Evolutionary conservation across 2,888 invertebrate species (phyloP).

Genomic region (Sinentomon sp.): DNA sequence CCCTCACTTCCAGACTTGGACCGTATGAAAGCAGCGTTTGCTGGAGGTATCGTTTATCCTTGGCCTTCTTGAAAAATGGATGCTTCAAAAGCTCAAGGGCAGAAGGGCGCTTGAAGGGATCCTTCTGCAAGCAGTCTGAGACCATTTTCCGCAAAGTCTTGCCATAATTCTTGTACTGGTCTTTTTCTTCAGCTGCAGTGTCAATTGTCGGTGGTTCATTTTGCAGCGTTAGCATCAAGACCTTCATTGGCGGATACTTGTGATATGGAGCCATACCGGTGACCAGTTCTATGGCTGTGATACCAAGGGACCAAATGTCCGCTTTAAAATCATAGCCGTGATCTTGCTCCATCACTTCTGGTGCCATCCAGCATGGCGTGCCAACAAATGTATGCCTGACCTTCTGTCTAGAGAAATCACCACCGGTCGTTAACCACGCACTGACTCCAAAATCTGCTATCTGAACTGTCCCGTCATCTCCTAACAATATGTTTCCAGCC

Average conservation of each 20-base stretch:
- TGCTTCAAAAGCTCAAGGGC: conserved; percentile 87
- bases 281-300: conserved; percentile 95
- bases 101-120: conserved; percentile 60
- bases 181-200: conserved; percentile 79
- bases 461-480: conserved; percentile 87
- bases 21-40: conserved; percentile 60
- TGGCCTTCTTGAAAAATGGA: conserved; percentile 92
- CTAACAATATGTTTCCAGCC: conserved; percentile 88
- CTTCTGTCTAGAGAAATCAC: conserved; percentile 76
- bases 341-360: conserved; percentile 97
- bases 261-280: conserved; percentile 96
- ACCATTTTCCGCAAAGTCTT: conserved; percentile 95
- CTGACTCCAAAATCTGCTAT: conserved; percentile 98
- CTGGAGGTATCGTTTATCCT: conserved; percentile 64
- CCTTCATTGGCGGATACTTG: conserved; percentile 97
- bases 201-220: conserved; percentile 93
- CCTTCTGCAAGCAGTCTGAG: conserved; percentile 82
- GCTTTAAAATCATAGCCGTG: conserved; percentile 97
- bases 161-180: conserved; percentile 91
- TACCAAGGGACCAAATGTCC: conserved; percentile 77
- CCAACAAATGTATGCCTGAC: conserved; percentile 95
- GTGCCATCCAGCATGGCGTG: conserved; percentile 99
- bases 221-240: conserved; percentile 87
- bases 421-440: conserved; percentile 83
- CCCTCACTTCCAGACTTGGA: conserved; percentile 64